phyloP scores from a whole-genome alignment of 1,140 invertebrate genomes.

The Cryptotermes secundus region DNA sequence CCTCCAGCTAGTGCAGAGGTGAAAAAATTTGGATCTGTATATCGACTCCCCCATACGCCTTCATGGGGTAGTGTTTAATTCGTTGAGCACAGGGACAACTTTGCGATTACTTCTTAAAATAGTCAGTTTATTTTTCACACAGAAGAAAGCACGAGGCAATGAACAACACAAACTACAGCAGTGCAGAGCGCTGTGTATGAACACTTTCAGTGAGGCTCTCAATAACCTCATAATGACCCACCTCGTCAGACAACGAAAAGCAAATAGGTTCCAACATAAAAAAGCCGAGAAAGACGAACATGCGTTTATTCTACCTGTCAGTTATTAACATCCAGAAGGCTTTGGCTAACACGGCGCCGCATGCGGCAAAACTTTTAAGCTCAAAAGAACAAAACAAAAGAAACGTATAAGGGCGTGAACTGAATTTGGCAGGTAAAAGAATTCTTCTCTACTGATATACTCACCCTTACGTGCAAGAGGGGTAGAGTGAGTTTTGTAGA shows the following conservation, averaged over 20 bases:
- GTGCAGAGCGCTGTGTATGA: not conserved
- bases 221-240: not conserved
- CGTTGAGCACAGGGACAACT: too few relatives aligned
- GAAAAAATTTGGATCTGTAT: too few relatives aligned
- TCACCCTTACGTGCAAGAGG: not conserved
- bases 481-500: not conserved
- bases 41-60: too few relatives aligned
- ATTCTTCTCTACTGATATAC: not conserved
- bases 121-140: too few relatives aligned
- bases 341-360: not conserved
- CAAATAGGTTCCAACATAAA: not conserved
- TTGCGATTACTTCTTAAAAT: too few relatives aligned
- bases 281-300: not conserved
- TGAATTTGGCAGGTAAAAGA: slow-evolving; percentile 14
- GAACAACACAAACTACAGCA: too few relatives aligned
- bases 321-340: slow-evolving; percentile 15
- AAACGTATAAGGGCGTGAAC: slow-evolving; percentile 2
- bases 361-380: slow-evolving; percentile 1
- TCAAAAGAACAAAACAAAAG: slow-evolving; percentile 14
- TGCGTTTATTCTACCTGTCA: not conserved
- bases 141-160: too few relatives aligned
- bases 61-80: too few relatives aligned
- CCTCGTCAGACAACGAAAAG: not conserved
- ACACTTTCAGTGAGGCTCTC: not conserved
- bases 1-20: too few relatives aligned